phyloP scores from a whole-genome alignment of 2,888 invertebrate genomes.

The Alitta virens region DNA sequence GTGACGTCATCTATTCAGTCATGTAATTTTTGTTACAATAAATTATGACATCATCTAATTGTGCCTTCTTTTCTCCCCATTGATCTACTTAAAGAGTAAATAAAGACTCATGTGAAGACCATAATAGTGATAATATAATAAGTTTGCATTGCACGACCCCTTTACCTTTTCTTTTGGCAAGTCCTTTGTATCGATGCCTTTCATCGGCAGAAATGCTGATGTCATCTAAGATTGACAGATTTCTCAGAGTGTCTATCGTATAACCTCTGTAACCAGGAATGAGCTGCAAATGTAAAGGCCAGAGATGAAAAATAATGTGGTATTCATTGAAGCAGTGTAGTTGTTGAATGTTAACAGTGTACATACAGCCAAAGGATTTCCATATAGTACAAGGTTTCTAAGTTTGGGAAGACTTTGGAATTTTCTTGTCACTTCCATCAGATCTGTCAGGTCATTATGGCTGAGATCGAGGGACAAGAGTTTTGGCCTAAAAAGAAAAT shows the following conservation, averaged over 20 bases:
- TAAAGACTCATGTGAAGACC: too few relatives aligned
- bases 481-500: slow-evolving; percentile 41
- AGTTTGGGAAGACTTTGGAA: slow-evolving; percentile 48
- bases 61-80: too few relatives aligned
- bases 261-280: slow-evolving; percentile 54
- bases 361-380: slow-evolving; percentile 54
- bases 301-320: not conserved
- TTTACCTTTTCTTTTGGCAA: slow-evolving; percentile 49
- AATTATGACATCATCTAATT: too few relatives aligned
- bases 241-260: slow-evolving; percentile 49
- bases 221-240: slow-evolving; percentile 50
- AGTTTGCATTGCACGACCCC: too few relatives aligned
- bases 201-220: slow-evolving; percentile 54
- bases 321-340: not conserved
- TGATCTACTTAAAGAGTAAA: too few relatives aligned
- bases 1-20: not conserved
- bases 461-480: slow-evolving; percentile 53
- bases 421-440: slow-evolving; percentile 46
- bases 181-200: slow-evolving; percentile 48
- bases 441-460: slow-evolving; percentile 51
- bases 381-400: slow-evolving; percentile 48
- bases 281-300: slow-evolving; percentile 34
- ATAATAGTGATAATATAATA: too few relatives aligned
- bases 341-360: not conserved
- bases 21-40: too few relatives aligned